phyloP scores from a whole-genome alignment of 2,113 vertebrate genomes.

The Tinamus guttatus region DNA sequence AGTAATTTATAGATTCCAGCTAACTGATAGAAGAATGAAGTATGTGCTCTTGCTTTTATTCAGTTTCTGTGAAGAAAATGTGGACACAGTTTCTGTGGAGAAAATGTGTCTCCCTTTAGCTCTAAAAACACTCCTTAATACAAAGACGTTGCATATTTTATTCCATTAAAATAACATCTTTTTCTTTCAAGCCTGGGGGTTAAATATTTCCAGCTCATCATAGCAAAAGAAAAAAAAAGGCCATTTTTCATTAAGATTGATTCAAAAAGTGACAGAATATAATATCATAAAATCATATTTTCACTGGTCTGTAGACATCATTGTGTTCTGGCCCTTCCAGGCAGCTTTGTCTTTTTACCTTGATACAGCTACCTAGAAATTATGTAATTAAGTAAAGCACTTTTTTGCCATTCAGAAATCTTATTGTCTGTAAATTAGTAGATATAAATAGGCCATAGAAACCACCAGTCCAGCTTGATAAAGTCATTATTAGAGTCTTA shows the following conservation, averaged over 20 bases:
- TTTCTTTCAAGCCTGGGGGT: background rate
- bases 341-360: background rate
- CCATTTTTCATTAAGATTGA: slow-evolving; percentile 57
- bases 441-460: background rate
- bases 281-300: slow-evolving; percentile 55
- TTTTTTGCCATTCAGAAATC: slow-evolving; percentile 6
- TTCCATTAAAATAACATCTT: background rate
- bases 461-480: background rate
- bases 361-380: slow-evolving; percentile 34
- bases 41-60: background rate
- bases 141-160: background rate
- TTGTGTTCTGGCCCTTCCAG: slow-evolving; percentile 34
- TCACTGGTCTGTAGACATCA: slow-evolving; percentile 5
- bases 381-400: background rate
- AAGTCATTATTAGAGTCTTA: background rate
- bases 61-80: background rate
- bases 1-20: background rate
- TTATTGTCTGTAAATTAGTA: slow-evolving; percentile 31
- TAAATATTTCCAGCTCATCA: slow-evolving; percentile 37
- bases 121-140: background rate
- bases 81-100: background rate
- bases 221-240: slow-evolving; percentile 12
- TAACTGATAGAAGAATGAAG: background rate
- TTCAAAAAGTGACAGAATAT: slow-evolving; percentile 19
- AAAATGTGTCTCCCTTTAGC: background rate